These are phyloP conservation scores for Dioctria linearis DNA, from an alignment of 2,888 invertebrate genomes.

Conservation along the genomic window DNA sequence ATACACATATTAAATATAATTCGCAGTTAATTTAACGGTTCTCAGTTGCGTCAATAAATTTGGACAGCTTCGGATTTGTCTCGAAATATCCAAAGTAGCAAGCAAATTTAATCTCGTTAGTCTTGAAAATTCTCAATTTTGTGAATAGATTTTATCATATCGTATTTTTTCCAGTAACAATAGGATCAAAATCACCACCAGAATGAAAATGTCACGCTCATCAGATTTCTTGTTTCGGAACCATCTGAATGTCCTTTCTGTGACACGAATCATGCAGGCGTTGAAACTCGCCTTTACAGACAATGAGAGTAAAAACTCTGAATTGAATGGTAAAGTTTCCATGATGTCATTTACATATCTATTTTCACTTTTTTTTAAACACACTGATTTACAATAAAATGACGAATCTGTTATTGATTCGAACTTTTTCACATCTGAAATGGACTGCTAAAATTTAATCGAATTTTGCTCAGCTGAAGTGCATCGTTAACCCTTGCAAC, in stretches of 20 bases:
- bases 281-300: slow-evolving; percentile 37
- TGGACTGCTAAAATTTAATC: too few species aligned
- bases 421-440: too few species aligned
- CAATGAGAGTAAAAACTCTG: slow-evolving; percentile 30
- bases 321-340: neutral
- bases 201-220: slow-evolving; percentile 55
- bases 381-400: too few species aligned
- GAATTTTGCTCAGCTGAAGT: too few species aligned
- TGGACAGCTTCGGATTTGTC: neutral
- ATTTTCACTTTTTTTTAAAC: neutral
- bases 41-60: neutral
- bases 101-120: slow-evolving; percentile 41
- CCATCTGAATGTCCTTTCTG: neutral
- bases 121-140: slow-evolving; percentile 29
- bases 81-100: slow-evolving; percentile 39
- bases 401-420: too few species aligned
- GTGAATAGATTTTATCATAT: slow-evolving; percentile 31
- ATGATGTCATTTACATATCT: slow-evolving; percentile 24
- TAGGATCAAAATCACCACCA: slow-evolving; percentile 44
- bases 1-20: neutral
- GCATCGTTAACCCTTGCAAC: neutral
- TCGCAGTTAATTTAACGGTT: slow-evolving; percentile 8
- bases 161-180: slow-evolving; percentile 15
- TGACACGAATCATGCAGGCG: slow-evolving; percentile 27
- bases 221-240: slow-evolving; percentile 35